Evolutionary conservation across 2,113 vertebrate species (phyloP), one percentile per base, ranked within the genome.

Genomic region (Aleadryas rufinucha): DNA sequence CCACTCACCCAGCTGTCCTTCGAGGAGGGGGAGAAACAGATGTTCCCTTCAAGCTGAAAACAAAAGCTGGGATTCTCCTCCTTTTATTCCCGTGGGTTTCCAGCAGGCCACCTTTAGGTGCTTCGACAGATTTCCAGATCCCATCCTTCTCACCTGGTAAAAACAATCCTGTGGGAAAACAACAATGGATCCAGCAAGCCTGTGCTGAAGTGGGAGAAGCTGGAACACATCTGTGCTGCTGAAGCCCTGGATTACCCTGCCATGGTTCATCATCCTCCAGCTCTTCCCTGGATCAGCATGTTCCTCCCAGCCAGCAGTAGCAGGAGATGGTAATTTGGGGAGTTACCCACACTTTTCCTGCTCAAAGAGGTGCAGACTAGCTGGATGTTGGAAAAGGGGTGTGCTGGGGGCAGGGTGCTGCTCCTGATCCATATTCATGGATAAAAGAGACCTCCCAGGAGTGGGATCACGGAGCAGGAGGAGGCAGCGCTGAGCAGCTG

Each of bases 401-500:
- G 23, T 37, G 22, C 5, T 18, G 22, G 14, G 41, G 17, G 11
- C 30, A 78, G 37, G 52, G 6, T 24, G 68, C 33, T 68, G 71
- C 31, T 75, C 47, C 35, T 49, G 60, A 28, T 47, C 47, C 0
- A 0, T 16, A 2, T 24, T 37, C 4, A 1, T 33, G 16, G 31
- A 22, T 45, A 16, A 65, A 79, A 78, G 8, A 52, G 27, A 33
- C 6, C 3, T 70, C 24, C 37, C 4, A 1, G 37, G 31, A 13
- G 13, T 30, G 66, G 24, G 47, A 71, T 39, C 41, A n/a, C 0
- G 2, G 31, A 59, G 31, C 14, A 49, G 57, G 57, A 42, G 30
- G 18, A 50, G 12, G 52, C 33, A 72, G 39, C 2, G 0, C 0
- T 24, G 35, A 68, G 64, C 57, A 69, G 45, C 31, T 63, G 4